Conservation (phyloP, 2,797 vertebrate species). For the Lycodopsis pacificus region DNA sequence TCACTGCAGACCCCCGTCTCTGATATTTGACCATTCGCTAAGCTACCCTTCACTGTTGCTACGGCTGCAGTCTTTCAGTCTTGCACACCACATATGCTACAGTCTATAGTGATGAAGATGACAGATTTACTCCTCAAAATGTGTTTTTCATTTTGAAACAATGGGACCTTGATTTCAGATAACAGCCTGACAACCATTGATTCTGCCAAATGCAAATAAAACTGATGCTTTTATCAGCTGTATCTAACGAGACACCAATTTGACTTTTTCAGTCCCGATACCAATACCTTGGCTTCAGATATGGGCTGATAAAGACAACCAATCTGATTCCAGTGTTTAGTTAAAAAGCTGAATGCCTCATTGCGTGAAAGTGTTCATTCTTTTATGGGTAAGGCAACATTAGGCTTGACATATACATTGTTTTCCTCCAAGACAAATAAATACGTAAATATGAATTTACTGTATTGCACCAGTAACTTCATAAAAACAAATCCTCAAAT, state of each 20-base stretch:
- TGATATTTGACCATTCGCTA: background rate
- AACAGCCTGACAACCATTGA: background rate
- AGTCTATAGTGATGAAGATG: background rate
- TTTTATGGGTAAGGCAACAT: too few species aligned
- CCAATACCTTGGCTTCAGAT: too few species aligned
- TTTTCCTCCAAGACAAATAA: too few species aligned
- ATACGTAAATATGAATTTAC: too few species aligned
- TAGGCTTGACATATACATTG: too few species aligned
- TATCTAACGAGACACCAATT: background rate
- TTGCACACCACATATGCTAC: background rate
- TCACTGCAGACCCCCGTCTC: conserved; percentile 20
- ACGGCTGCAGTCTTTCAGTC: background rate
- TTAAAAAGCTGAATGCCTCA: too few species aligned
- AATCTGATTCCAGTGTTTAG: too few species aligned
- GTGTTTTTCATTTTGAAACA: background rate
- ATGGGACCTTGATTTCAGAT: background rate
- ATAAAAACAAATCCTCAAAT: too few species aligned
- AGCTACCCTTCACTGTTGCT: background rate
- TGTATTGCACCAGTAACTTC: too few species aligned
- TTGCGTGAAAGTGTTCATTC: background rate
- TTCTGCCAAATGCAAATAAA: background rate
- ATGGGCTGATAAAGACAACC: too few species aligned
- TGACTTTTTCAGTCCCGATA: background rate
- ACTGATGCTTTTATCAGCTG: background rate
- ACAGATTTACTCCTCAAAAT: background rate